Percentiles rank a stretch among this genome's conserved stretches.
These are phyloP conservation scores for Taxidea taxus DNA, from an alignment of 2,113 vertebrate species.

Conservation along the genomic window DNA sequence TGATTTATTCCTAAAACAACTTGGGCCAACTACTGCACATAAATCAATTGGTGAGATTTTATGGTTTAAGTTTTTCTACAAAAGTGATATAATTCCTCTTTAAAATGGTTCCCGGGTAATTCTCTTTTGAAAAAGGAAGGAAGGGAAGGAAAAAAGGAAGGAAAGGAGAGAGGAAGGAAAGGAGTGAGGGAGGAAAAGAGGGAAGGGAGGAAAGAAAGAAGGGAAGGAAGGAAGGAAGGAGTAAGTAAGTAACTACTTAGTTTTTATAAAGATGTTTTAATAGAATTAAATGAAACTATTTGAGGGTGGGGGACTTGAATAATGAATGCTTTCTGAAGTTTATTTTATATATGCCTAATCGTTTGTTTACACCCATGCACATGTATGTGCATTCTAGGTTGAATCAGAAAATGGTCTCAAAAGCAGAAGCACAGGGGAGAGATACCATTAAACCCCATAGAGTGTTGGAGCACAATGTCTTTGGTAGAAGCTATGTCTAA, in stretches of 20 bases:
- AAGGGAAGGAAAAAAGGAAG: not conserved
- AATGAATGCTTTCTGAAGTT: not conserved
- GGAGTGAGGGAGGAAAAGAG: not conserved
- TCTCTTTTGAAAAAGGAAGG: not conserved
- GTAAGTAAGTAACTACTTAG: not conserved
- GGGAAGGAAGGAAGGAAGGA: not conserved
- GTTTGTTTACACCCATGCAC: not conserved
- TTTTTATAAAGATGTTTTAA: not conserved
- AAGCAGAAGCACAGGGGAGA: not conserved
- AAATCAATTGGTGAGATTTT: not conserved
- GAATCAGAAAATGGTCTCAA: not conserved
- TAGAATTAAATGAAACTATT: not conserved
- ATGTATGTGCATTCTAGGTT: not conserved
- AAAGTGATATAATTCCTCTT: not conserved
- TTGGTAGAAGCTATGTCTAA: not conserved
- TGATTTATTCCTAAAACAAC: conserved; percentile 16
- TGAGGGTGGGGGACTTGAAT: not conserved
- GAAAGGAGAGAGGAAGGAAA: not conserved
- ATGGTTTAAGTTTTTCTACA: not conserved
- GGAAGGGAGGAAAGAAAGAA: not conserved
- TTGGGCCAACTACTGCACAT: not conserved
- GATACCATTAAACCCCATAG: not conserved
- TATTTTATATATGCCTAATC: not conserved
- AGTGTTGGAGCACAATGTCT: not conserved
- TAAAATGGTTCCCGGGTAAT: not conserved